Percentiles rank a stretch among this genome's conserved stretches.
phyloP scores from a whole-genome alignment of 1,140 invertebrate species.

The Sitobion miscanthi region DNA sequence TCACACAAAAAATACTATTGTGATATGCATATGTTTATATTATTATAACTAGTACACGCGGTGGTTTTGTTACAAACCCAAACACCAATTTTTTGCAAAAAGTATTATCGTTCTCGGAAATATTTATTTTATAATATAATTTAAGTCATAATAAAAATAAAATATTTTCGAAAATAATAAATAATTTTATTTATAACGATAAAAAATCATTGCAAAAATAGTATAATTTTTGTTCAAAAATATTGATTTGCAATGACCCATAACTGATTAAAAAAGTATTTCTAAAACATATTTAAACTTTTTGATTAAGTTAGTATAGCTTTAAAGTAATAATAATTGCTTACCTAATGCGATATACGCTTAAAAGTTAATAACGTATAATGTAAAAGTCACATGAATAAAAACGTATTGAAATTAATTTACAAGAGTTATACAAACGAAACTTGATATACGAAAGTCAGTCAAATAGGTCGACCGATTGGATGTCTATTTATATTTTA shows the following conservation, averaged over 20 bases:
- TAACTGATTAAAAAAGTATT: neutral
- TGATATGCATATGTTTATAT: neutral
- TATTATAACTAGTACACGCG: no score
- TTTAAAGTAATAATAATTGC: neutral
- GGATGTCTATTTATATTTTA: neutral
- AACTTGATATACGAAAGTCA: neutral
- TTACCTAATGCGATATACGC: no score
- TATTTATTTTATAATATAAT: neutral
- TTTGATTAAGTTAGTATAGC: neutral
- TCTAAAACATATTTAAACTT: neutral
- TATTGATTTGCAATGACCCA: neutral
- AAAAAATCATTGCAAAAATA: neutral
- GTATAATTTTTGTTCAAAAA: neutral
- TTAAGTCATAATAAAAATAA: neutral
- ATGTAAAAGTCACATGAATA: neutral
- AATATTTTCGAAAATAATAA: neutral
- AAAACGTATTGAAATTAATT: neutral
- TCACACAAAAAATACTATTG: neutral
- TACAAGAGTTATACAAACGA: neutral
- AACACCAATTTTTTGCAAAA: neutral
- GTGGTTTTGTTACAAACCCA: neutral
- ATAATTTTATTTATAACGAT: neutral
- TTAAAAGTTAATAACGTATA: neutral
- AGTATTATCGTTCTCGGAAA: neutral
- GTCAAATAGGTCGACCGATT: neutral